Percentiles rank a stretch among this genome's conserved stretches.
phyloP scores from a whole-genome alignment of 2,113 vertebrate species.

The Syngnathus scovelli region DNA sequence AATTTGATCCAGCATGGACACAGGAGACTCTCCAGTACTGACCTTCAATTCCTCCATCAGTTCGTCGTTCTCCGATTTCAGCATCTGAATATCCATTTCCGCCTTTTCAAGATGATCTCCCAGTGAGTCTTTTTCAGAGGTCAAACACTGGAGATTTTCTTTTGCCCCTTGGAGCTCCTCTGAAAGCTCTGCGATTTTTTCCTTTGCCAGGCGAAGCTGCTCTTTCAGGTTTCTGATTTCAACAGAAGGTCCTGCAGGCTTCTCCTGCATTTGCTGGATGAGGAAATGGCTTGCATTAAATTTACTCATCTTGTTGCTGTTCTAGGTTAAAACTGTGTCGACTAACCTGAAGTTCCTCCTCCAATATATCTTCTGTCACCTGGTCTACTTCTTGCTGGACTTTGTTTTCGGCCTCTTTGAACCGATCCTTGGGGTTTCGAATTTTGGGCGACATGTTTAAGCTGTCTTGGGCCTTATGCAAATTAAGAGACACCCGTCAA shows the following conservation, averaged over 20 bases:
- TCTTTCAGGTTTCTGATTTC: slow-evolving; percentile 3
- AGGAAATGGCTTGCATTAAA: background rate
- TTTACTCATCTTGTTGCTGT: background rate
- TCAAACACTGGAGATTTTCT: slow-evolving; percentile 30
- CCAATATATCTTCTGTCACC: background rate
- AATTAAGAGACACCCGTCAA: background rate
- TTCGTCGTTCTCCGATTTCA: background rate
- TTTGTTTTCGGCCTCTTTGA: background rate
- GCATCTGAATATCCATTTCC: background rate
- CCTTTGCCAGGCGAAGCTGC: slow-evolving; percentile 25
- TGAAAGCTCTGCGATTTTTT: slow-evolving; percentile 54
- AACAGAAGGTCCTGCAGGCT: background rate
- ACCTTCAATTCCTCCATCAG: background rate
- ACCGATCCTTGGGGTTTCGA: background rate
- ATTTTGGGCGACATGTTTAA: background rate
- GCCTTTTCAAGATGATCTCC: slow-evolving; percentile 75
- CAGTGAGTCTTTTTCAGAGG: slow-evolving; percentile 40
- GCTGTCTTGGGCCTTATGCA: background rate
- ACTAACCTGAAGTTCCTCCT: background rate
- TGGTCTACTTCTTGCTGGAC: background rate
- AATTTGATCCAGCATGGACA: too few species aligned
- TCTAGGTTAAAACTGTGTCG: background rate
- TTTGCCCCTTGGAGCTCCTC: background rate
- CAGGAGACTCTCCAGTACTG: background rate
- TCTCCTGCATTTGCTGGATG: background rate